Base-by-base conservation (phyloP, 2,888 invertebrate genomes). In the Seladonia tumulorum region DNA sequence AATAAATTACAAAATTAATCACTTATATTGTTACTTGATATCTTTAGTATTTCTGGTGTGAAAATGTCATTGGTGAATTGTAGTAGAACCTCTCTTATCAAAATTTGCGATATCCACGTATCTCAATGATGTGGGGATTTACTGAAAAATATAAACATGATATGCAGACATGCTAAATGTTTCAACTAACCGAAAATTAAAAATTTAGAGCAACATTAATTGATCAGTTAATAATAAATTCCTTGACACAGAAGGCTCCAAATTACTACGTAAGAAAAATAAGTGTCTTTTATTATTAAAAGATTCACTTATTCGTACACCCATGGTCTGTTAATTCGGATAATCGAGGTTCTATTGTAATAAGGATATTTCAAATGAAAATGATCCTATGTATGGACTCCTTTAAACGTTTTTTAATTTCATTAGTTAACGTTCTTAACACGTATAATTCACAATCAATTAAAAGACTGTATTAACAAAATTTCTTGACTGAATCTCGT, bases 371-470 rank as follows among this genome's bases (percentile, higher is more conserved):
- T 42, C n/a, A 70, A 63, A 42, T 70, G 70, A 70, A 70, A 70
- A 70, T 42, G 70, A 70, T 70, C 70, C 70, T 42, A 42, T 22
- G 14, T 42, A 70, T 39, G 39, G 39, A 42, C 70, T 42, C 42
- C 70, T 70, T 70, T 70, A 70, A 39, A 70, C 70, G 42, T n/a
- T 70, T 39, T 70, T 70, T 70, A 70, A 70, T 70, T 70, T 70
- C 70, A 70, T 70, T 70, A 68, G 10, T 70, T n/a, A n/a, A 70
- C 42, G 42, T 42, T 42, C 70, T 42, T 39, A 70, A 70, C 42
- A 70, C 70, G 70, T 70, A 70, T 70, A 70, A 42, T 70, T 70
- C 70, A 70, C 70, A 70, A 70, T 42, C 39, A 42, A 70, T 39
- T 42, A 22, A 42, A 70, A 22, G 70, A 70, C 39, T n/a, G 42